phyloP scores from a whole-genome alignment of 2,888 invertebrate genomes.

The Saturnia japonica region DNA sequence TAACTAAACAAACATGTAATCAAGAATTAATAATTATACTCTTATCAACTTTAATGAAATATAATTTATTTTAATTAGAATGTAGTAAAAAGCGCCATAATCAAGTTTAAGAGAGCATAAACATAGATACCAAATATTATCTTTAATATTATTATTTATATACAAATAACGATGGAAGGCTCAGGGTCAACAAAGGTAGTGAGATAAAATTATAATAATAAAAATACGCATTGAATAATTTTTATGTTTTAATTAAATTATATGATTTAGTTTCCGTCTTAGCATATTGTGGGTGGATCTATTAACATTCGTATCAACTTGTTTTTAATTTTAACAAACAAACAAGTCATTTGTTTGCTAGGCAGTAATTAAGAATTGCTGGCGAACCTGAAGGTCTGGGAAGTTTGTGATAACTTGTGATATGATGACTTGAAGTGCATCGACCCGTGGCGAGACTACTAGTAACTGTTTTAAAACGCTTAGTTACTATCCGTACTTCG shows the following conservation, averaged over 20 bases:
- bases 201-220: neutral
- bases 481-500: no score
- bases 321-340: constrained; percentile 6
- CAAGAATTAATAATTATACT: neutral
- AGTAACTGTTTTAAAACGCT: neutral
- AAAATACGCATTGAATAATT: neutral
- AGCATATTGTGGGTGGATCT: neutral
- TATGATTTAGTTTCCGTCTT: neutral
- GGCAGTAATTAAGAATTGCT: constrained; percentile 1
- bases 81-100: no score
- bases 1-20: neutral
- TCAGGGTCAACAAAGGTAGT: neutral
- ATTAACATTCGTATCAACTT: neutral
- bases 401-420: no score
- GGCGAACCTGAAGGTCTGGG: constrained; percentile 3
- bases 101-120: no score
- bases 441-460: neutral
- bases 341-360: neutral
- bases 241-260: neutral
- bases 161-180: no score
- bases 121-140: no score
- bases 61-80: neutral
- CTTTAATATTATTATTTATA: no score
- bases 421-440: neutral
- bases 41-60: neutral